These are phyloP conservation scores for Schizopygopsis malacanthus DNA, from an alignment of 2,797 vertebrate genomes.

Conservation along the genomic window DNA sequence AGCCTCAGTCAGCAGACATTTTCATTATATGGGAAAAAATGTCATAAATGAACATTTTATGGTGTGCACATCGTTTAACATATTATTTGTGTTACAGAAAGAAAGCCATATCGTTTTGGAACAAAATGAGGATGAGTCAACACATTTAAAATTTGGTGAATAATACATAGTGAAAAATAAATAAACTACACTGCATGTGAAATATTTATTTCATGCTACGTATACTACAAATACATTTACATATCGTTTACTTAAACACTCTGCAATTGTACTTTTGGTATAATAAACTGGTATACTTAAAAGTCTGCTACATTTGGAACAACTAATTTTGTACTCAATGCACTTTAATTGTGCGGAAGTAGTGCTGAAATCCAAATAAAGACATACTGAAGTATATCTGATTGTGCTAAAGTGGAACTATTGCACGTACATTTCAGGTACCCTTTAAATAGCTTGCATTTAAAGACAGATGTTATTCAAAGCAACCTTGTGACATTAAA, in stretches of 20 bases:
- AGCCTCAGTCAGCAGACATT: neutral
- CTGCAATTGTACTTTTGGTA: too few relatives aligned
- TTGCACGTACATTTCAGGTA: neutral
- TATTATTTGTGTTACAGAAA: neutral
- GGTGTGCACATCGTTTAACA: neutral
- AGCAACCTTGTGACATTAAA: too few relatives aligned
- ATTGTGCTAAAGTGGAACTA: neutral
- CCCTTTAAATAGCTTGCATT: neutral
- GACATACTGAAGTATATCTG: neutral
- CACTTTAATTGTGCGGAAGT: neutral
- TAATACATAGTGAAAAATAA: neutral
- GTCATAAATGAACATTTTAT: neutral
- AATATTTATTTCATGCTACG: too few relatives aligned
- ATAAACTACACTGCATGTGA: too few relatives aligned
- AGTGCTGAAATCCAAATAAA: neutral
- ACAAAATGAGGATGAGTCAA: neutral
- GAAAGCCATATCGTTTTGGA: neutral
- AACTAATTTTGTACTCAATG: neutral
- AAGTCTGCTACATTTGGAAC: neutral
- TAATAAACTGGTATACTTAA: neutral
- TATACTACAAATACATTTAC: too few relatives aligned
- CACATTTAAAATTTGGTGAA: neutral
- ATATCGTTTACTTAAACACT: too few relatives aligned
- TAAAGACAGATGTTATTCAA: too few relatives aligned
- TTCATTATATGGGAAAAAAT: neutral